A percentile compares a stretch with the other conserved stretches of the same genome.
phyloP scores from a whole-genome alignment of 1,140 invertebrate genomes.

The Cheumatopsyche charites region DNA sequence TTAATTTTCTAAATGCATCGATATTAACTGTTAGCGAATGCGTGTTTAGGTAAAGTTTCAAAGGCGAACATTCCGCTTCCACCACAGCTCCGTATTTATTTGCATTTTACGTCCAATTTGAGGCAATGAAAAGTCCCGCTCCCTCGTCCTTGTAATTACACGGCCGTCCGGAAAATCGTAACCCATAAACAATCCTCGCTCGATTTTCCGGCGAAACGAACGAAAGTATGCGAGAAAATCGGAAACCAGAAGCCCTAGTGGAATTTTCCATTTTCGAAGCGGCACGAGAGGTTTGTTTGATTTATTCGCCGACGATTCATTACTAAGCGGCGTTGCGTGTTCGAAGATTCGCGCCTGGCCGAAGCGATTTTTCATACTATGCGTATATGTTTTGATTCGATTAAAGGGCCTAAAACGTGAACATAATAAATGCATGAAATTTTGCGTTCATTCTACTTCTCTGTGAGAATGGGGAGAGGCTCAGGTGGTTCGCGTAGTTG shows the following conservation, averaged over 20 bases:
- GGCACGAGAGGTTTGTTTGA: neutral
- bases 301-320: slow-evolving; percentile 4
- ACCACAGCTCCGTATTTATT: no score
- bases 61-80: no score
- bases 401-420: neutral
- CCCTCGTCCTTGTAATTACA: slow-evolving; percentile 1
- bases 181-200: slow-evolving; percentile 17
- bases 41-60: no score
- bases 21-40: no score
- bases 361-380: neutral
- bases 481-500: neutral
- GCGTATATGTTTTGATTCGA: neutral
- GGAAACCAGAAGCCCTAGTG: neutral
- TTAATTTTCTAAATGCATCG: no score
- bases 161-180: neutral
- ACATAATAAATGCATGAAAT: slow-evolving; percentile 17
- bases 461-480: neutral
- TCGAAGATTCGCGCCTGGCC: neutral
- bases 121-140: slow-evolving; percentile 1
- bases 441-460: no score
- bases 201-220: neutral
- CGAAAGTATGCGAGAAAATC: slow-evolving; percentile 1
- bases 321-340: neutral
- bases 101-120: slow-evolving; percentile 2
- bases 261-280: neutral